Evolutionary conservation across 1,140 invertebrate species (phyloP), one percentile per base, ranked within the genome.

Genomic region (Aphis gossypii): DNA sequence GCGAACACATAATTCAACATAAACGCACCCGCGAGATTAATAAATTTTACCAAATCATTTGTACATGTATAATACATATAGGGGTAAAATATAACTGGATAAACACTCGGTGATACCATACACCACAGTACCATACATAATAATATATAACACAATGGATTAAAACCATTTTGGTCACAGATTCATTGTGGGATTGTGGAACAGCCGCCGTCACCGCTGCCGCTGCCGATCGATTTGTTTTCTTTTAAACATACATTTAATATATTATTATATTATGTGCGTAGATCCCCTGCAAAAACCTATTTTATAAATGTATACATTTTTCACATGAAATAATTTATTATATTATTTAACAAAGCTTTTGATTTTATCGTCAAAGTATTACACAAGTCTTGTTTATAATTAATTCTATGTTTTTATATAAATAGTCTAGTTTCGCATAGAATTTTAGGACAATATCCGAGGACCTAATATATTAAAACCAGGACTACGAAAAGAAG

Each of bases 21-120:
- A 89, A 89, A 89, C n/a, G 87, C 48, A 54, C 87, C 87, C 87
- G 51, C 51, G 87, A 54, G 87, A 89, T 89, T 89, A 89, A 89
- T 89, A 89, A 89, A 89, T 89, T 86, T 54, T 38, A 48, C 48
- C 21, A 87, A 89, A 89, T 54, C 87, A 89, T 30, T 54, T 89
- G 30, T 89, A 89, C 35, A 87, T 87, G 21, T 83, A 82, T 76
- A 82, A 60, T 14, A 18, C 60, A 76, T 76, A 76, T n/a, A 35
- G 20, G 87, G 48, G 20, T 89, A 89, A 89, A 89, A 89, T 89
- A 54, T 89, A 35, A 89, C 87, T 54, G 46, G 87, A 54, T 89
- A 89, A 87, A 87, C 46, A 87, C 86, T 87, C 86, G 2, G 18
- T 48, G 86, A n/a, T 48, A 87, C 86, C 48, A 87, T 83, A 83